phyloP scores from a whole-genome alignment of 2,888 invertebrate species.

The Laothoe populi region DNA sequence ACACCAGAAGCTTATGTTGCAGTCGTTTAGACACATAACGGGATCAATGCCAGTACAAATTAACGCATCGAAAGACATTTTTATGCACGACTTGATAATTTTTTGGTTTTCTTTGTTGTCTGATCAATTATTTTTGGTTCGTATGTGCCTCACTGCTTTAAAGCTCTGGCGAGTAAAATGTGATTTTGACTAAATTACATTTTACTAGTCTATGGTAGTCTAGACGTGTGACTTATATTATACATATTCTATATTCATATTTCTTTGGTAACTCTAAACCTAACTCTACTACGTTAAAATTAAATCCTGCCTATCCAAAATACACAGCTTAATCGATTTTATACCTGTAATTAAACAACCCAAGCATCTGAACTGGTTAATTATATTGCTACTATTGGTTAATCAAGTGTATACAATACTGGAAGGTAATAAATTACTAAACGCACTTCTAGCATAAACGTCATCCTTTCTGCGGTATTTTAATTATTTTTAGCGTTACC shows the following conservation, averaged over 20 bases:
- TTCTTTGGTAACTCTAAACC: too few species aligned
- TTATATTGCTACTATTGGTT: too few species aligned
- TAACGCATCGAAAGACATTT: conserved; percentile 41
- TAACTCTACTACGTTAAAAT: too few species aligned
- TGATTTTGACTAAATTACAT: not conserved
- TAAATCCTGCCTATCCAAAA: too few species aligned
- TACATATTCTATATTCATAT: too few species aligned
- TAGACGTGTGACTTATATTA: too few species aligned
- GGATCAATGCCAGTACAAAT: conserved; percentile 34
- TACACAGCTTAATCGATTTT: too few species aligned
- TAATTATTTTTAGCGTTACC: not conserved
- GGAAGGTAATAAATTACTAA: conserved; percentile 27
- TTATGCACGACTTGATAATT: conserved; percentile 29
- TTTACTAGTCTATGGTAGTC: too few species aligned
- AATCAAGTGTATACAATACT: too few species aligned
- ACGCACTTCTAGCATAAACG: not conserved
- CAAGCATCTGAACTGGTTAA: too few species aligned
- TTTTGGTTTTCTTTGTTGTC: not conserved
- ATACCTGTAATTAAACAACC: too few species aligned
- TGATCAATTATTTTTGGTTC: not conserved
- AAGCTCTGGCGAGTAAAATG: not conserved
- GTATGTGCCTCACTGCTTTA: not conserved
- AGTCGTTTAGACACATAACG: conserved; percentile 36
- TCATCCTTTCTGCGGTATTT: too few species aligned
- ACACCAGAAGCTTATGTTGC: conserved; percentile 30